Percentiles rank a stretch among this genome's conserved stretches.
These are phyloP conservation scores for Amphipoea lucens DNA, from an alignment of 2,888 invertebrate species.

Conservation along the genomic window DNA sequence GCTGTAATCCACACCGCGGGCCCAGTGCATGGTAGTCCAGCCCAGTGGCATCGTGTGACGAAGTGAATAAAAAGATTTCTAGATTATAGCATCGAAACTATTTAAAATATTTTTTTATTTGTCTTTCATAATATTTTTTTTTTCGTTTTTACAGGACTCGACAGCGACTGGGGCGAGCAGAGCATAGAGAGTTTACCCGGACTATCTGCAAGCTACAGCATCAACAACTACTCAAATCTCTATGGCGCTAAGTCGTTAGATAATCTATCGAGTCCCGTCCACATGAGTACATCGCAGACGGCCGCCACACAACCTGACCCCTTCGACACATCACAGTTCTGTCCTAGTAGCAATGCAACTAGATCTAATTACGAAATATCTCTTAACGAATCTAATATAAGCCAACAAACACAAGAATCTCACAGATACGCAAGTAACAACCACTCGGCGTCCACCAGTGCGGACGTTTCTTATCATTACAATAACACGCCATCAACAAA, in stretches of 20 bases:
- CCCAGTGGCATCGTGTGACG: background rate
- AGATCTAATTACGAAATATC: conserved; percentile 72
- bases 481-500: conserved; percentile 75
- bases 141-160: conserved; percentile 74
- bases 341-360: conserved; percentile 73
- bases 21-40: background rate
- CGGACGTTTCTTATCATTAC: conserved; percentile 69
- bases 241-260: conserved; percentile 86
- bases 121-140: background rate
- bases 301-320: conserved; percentile 74
- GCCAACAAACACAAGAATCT: conserved; percentile 76
- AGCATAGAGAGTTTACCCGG: conserved; percentile 85
- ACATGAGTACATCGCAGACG: conserved; percentile 49
- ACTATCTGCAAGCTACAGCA: conserved; percentile 69
- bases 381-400: conserved; percentile 61
- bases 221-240: conserved; percentile 74
- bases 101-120: background rate
- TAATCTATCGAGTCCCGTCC: conserved; percentile 72
- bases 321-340: conserved; percentile 83
- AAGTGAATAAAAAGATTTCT: too few species aligned
- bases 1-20: too few species aligned
- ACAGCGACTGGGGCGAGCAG: conserved; percentile 82
- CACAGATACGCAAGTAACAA: conserved; percentile 69
- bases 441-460: conserved; percentile 66
- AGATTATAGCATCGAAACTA: background rate